phyloP scores from a whole-genome alignment of 64 coral and sea anemone species.

The Dendronephthya gigantea region DNA sequence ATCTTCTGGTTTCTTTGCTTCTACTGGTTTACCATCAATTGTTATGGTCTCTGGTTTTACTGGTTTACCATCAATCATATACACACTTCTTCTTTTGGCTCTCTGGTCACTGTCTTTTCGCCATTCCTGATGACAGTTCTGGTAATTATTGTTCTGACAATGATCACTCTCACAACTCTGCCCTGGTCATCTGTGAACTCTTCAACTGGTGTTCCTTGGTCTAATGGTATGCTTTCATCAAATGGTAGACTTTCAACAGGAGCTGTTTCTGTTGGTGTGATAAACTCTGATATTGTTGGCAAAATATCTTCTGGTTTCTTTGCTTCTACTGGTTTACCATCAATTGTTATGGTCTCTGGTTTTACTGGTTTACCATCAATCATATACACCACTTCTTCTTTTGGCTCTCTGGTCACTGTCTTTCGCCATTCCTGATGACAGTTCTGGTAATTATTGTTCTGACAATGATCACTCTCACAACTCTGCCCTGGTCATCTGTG shows the following conservation, averaged over 20 bases:
- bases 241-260: background rate
- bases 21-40: background rate
- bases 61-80: background rate
- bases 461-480: background rate
- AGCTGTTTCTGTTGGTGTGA: background rate
- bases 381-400: background rate
- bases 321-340: background rate
- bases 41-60: background rate
- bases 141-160: background rate
- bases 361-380: background rate
- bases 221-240: background rate
- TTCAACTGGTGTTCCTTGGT: background rate
- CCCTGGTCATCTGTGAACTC: background rate
- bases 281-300: background rate
- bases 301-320: slow-evolving; percentile 1
- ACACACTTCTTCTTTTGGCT: background rate
- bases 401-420: background rate
- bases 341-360: background rate
- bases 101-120: background rate
- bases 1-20: background rate
- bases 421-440: background rate
- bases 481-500: background rate
- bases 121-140: slow-evolving; percentile 4
- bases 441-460: background rate
- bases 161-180: background rate